A percentile compares a stretch with the other conserved stretches of the same genome.
These are phyloP conservation scores for Corydoras maculifer DNA, from an alignment of 2,113 vertebrate species.

Conservation along the genomic window DNA sequence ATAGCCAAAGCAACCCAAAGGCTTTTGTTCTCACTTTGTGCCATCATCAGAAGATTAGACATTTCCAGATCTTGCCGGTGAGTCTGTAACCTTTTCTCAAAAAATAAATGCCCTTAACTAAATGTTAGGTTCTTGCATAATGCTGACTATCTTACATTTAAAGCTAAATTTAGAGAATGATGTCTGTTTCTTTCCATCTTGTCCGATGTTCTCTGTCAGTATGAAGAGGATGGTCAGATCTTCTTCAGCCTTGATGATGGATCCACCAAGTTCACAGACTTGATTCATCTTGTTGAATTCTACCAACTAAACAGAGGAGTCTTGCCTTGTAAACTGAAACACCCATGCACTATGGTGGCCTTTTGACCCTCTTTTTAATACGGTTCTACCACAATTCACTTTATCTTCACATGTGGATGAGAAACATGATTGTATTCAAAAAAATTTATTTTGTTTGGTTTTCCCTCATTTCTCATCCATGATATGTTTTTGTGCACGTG, in stretches of 20 bases:
- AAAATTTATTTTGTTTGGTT: not conserved
- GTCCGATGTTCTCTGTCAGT: constrained; percentile 58
- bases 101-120: not conserved
- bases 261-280: constrained; percentile 95
- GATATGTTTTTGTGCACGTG: constrained; percentile 8
- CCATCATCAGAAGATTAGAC: constrained; percentile 98
- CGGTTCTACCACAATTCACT: not conserved
- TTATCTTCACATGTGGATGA: constrained; percentile 12
- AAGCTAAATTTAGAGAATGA: not conserved
- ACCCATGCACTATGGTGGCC: constrained; percentile 95
- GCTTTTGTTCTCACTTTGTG: constrained; percentile 96
- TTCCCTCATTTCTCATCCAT: constrained; percentile 1
- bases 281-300: constrained; percentile 98
- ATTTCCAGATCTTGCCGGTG: constrained; percentile 97
- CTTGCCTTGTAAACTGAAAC: constrained; percentile 96
- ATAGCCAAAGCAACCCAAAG: constrained; percentile 99
- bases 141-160: too few relatives aligned
- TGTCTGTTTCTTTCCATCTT: not conserved
- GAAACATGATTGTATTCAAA: constrained; percentile 19
- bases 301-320: constrained; percentile 98
- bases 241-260: constrained; percentile 97
- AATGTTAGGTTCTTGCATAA: too few relatives aligned
- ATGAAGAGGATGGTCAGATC: constrained; percentile 89
- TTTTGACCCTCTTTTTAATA: constrained; percentile 73
- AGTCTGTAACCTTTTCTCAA: constrained; percentile 52